phyloP scores from a whole-genome alignment of 1,140 invertebrate genomes.

The Goniozus legneri region DNA sequence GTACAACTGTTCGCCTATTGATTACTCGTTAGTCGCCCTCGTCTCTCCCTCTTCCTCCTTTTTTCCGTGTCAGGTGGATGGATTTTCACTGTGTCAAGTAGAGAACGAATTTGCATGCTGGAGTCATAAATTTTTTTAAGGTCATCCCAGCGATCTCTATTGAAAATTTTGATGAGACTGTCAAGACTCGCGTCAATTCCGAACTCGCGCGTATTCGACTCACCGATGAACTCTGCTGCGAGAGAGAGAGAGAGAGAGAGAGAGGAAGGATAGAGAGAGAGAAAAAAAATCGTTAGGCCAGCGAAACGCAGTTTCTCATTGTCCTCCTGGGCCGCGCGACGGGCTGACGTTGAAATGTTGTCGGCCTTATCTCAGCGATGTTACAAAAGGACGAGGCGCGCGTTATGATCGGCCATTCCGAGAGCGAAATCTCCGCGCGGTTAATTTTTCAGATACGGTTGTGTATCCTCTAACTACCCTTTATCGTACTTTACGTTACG shows the following conservation, averaged over 20 bases:
- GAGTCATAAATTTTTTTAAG: no score
- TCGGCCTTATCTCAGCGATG: slow-evolving; percentile 21
- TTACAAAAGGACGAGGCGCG: neutral
- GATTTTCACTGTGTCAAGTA: no score
- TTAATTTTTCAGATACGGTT: slow-evolving; percentile 11
- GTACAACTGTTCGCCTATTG: no score
- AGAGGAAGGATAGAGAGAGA: no score
- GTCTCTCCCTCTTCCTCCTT: no score
- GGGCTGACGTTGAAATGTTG: slow-evolving; percentile 25
- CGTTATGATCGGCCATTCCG: neutral
- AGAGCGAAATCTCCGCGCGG: slow-evolving; percentile 1
- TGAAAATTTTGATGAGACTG: no score
- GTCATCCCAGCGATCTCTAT: no score
- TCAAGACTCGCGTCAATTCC: slow-evolving; percentile 11
- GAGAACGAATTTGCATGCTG: no score
- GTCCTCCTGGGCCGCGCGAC: neutral
- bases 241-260: slow-evolving; percentile 5
- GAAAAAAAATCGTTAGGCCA: no score
- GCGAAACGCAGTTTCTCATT: slow-evolving; percentile 18
- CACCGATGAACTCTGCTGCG: slow-evolving; percentile 7
- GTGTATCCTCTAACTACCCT: slow-evolving; percentile 3
- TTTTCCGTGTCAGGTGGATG: no score
- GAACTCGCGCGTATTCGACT: neutral
- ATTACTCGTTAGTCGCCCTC: no score
- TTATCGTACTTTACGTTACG: slow-evolving; percentile 12